Evolutionary conservation across 2,888 invertebrate species (phyloP).

Genomic region (Lepeophtheirus nordmannii): DNA sequence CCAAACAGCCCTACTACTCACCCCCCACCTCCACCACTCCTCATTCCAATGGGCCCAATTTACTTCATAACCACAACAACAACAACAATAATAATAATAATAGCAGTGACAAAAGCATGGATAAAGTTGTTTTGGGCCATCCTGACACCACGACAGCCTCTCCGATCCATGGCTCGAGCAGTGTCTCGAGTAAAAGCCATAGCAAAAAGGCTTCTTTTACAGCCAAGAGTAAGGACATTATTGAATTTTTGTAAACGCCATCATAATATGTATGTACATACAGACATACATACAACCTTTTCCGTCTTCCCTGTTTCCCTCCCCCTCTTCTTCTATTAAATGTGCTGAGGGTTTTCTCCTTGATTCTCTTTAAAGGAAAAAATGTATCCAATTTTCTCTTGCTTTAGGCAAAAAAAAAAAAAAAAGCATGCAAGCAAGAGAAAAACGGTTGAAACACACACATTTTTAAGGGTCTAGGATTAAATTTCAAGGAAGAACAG

Average conservation of each 20-base stretch:
- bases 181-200: neutral
- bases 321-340: neutral
- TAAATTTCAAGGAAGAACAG: too few species aligned
- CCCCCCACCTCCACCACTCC: neutral
- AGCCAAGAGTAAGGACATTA: conserved; percentile 16
- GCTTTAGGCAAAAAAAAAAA: neutral
- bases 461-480: too few species aligned
- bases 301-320: neutral
- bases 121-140: conserved; percentile 20
- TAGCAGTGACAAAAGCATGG: neutral
- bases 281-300: too few species aligned
- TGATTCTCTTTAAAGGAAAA: conserved; percentile 1
- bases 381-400: conserved; percentile 1
- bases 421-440: neutral
- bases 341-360: neutral
- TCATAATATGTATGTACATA: too few species aligned
- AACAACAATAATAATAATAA: neutral
- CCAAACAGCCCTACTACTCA: conserved; percentile 32
- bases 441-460: neutral
- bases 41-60: neutral
- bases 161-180: too few species aligned
- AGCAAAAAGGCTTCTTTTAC: conserved; percentile 3
- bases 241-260: too few species aligned
- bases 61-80: neutral
- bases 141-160: conserved; percentile 20